A percentile compares a stretch with the other conserved stretches of the same genome.
These are phyloP conservation scores for Pseudobourletiella spinata DNA, from an alignment of 1,140 invertebrate species.

Conservation along the genomic window DNA sequence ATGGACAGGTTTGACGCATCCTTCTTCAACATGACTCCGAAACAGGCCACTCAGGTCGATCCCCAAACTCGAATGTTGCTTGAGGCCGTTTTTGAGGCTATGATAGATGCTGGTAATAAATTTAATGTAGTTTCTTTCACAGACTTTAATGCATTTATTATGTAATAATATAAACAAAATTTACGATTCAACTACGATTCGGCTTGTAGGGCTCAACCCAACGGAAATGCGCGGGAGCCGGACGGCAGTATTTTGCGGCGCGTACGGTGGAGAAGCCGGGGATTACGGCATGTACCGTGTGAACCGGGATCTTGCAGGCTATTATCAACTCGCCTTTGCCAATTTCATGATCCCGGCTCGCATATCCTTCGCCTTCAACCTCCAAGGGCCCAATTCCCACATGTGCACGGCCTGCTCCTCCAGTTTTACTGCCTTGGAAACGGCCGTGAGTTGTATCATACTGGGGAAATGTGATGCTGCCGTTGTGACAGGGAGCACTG, in stretches of 20 bases:
- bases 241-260: constrained; percentile 49
- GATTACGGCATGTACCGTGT: constrained; percentile 29
- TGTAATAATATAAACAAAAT: not conserved
- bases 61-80: constrained; percentile 52
- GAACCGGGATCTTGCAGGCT: constrained; percentile 47
- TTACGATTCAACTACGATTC: too few species aligned
- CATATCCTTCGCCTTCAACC: constrained; percentile 55
- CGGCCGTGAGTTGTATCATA: constrained; percentile 70
- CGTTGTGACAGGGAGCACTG: constrained; percentile 48
- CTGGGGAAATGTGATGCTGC: constrained; percentile 72
- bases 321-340: constrained; percentile 55
- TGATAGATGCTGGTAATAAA: constrained; percentile 51
- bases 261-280: constrained; percentile 37
- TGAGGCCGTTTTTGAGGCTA: constrained; percentile 53
- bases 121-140: not conserved
- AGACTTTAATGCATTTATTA: not conserved
- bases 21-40: constrained; percentile 49
- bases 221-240: constrained; percentile 41
- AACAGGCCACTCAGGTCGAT: constrained; percentile 48
- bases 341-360: constrained; percentile 59
- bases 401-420: constrained; percentile 54
- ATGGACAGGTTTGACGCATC: constrained; percentile 46
- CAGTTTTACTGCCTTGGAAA: constrained; percentile 48
- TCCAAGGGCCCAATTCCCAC: constrained; percentile 45
- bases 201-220: constrained; percentile 38